Percentiles rank a stretch among this genome's conserved stretches.
phyloP scores from a whole-genome alignment of 1,140 invertebrate species.

The Drosophila littoralis region DNA sequence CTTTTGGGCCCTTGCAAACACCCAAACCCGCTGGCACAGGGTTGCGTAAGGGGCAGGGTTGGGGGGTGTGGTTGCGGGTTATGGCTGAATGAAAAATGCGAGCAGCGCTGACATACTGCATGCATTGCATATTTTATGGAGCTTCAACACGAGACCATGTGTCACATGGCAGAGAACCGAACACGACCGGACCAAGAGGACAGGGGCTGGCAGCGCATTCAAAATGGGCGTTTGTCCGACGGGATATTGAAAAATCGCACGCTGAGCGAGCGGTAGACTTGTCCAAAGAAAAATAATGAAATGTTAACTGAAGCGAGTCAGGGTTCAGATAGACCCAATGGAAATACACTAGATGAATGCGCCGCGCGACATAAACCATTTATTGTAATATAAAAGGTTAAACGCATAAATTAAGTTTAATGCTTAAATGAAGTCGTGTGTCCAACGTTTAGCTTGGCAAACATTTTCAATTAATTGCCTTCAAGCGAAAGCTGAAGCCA shows the following conservation, averaged over 20 bases:
- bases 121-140: slow-evolving; percentile 81
- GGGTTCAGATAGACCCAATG: slow-evolving; percentile 28
- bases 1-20: slow-evolving; percentile 45
- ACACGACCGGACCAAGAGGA: not conserved
- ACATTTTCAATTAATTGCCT: no score
- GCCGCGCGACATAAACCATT: slow-evolving; percentile 8
- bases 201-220: slow-evolving; percentile 22
- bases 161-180: slow-evolving; percentile 54
- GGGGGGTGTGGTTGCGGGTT: slow-evolving; percentile 2
- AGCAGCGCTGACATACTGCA: slow-evolving; percentile 71
- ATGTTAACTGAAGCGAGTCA: slow-evolving; percentile 49
- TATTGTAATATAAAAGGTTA: slow-evolving; percentile 17
- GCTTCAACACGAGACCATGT: slow-evolving; percentile 81
- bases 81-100: slow-evolving; percentile 34
- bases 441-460: no score
- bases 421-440: slow-evolving; percentile 1
- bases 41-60: slow-evolving; percentile 32
- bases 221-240: slow-evolving; percentile 58
- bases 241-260: slow-evolving; percentile 79
- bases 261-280: slow-evolving; percentile 28
- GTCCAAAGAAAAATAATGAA: slow-evolving; percentile 41
- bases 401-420: slow-evolving; percentile 10
- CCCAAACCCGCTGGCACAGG: not conserved
- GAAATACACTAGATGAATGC: slow-evolving; percentile 35
- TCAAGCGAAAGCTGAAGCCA: no score